phyloP scores from a whole-genome alignment of 2,113 vertebrate species.

The Condylura cristata region DNA sequence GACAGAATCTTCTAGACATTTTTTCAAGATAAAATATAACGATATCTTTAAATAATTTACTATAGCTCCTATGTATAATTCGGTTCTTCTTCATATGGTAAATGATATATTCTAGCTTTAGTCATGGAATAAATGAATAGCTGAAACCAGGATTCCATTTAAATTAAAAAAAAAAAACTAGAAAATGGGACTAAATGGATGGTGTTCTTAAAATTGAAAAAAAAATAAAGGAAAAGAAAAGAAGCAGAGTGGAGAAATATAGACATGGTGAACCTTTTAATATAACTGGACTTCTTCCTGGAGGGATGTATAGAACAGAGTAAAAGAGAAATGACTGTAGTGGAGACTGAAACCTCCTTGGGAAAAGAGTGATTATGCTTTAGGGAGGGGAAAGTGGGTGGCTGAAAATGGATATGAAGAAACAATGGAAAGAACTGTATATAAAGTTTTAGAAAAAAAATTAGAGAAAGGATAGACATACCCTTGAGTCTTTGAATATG shows the following conservation, averaged over 20 bases:
- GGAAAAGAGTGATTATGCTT: not conserved
- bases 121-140: not conserved
- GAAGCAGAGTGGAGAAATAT: not conserved
- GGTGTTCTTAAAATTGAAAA: not conserved
- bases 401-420: not conserved
- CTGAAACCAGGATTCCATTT: not conserved
- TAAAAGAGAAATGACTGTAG: accelerated
- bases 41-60: not conserved
- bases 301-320: not conserved
- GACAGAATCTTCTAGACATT: not conserved
- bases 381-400: accelerated
- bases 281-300: not conserved
- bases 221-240: not conserved
- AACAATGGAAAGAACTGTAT: not conserved
- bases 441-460: not conserved
- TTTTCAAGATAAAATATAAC: not conserved
- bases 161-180: not conserved
- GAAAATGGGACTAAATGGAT: not conserved
- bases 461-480: not conserved
- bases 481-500: not conserved
- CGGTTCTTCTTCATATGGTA: not conserved
- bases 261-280: not conserved
- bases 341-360: not conserved
- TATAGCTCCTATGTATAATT: not conserved
- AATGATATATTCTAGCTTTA: not conserved